Base-by-base conservation (phyloP, 2,113 vertebrate species). In the Microcebus murinus region DNA sequence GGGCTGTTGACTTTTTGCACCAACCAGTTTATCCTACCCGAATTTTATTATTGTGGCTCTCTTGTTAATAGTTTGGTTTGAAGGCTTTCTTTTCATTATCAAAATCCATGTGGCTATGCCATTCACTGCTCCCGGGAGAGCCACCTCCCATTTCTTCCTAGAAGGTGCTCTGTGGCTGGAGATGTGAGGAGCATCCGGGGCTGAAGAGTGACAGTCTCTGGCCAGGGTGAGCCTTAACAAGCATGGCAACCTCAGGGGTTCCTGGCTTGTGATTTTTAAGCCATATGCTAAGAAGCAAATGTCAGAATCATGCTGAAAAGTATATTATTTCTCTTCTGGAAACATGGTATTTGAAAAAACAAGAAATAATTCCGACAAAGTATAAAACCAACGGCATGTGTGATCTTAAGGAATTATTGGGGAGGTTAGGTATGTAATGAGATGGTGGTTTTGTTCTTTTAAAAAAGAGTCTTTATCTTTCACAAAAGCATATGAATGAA, bases 1-100 rank as follows among this genome's bases (percentile, higher is more conserved):
- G 98, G 94, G 76, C 79, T 97, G 55, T 93, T 98, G 97, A 92
- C 97, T 96, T 98, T 98, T 98, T 96, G 93, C 97, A 91, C 10
- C 42, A 55, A 39, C 36, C 52, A 18, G 8, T 57, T 81, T 59
- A 57, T 90, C 77, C 9, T 92, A 27, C 12, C 55, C 6, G n/a
- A 45, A 45, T 96, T 97, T 94, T 96, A 81, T 36, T 18, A 71
- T n/a, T 68, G 9, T 88, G 36, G 3, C 5, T 68, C 21, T 82
- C 73, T 77, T 70, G 31, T 96, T 27, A 79, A 18, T 48, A 71
- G 42, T 93, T 90, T 92, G 10, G 6, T 94, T 82, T 92, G 68
- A 96, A 94, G 85, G 59, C 27, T 94, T 97, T 48, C 71, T 79
- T 77, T 80, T 90, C 81, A 73, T 74, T 11, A 13, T 94, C 25